Conservation (phyloP, 2,113 vertebrate species). For the Bombycilla garrulus region DNA sequence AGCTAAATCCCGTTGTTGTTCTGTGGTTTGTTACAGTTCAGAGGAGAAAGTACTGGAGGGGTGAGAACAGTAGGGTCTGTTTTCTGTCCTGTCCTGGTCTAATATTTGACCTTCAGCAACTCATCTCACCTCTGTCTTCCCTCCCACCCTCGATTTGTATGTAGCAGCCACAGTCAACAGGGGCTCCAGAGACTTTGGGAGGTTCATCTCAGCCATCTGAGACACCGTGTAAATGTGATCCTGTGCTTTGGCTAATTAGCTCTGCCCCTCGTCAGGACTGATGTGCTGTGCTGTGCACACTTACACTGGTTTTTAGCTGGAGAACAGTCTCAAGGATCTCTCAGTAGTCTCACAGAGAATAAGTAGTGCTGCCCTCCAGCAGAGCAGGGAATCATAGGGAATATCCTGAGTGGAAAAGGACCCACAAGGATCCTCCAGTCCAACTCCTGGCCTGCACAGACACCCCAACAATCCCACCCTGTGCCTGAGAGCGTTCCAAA, state of each 20-base stretch:
- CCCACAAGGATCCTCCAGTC: not conserved
- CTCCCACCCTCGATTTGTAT: not conserved
- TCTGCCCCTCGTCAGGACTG: not conserved
- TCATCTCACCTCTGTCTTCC: not conserved
- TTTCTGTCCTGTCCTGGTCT: not conserved
- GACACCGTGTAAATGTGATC: not conserved
- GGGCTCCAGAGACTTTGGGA: not conserved
- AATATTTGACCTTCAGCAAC: not conserved
- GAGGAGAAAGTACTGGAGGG: not conserved
- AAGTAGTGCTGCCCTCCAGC: not conserved
- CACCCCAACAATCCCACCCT: not conserved
- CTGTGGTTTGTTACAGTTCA: not conserved
- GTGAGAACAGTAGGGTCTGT: not conserved
- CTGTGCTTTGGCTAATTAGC: not conserved
- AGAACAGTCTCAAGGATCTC: not conserved
- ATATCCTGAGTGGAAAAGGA: not conserved
- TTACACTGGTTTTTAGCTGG: not conserved
- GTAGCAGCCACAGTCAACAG: fast-evolving
- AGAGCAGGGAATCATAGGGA: not conserved
- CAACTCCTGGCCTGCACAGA: not conserved
- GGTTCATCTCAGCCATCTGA: not conserved
- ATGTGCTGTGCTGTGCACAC: not conserved
- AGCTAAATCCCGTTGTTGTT: not conserved
- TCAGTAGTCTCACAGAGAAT: not conserved
- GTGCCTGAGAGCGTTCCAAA: fast-evolving